Evolutionary conservation across 1,140 invertebrate species (phyloP), one percentile per base, ranked within the genome.

Genomic region (Hylyphantes graminicola): DNA sequence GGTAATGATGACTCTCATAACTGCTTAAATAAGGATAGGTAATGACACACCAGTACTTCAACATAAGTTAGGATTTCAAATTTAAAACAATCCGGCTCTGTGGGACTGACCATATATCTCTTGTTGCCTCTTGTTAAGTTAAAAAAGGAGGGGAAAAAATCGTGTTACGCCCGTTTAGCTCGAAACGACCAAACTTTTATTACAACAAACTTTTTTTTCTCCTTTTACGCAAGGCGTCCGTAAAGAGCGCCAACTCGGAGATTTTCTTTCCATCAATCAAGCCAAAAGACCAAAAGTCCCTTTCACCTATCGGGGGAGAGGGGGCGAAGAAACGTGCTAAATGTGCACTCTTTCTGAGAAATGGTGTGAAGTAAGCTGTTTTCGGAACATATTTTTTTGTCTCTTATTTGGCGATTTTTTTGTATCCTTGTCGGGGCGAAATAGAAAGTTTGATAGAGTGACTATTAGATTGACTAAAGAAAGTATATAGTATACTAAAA

Each of bases 291-390:
- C 68, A 70, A 51, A 70, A 70, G 54, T 70, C 68, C 50, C 19
- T 70, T 51, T 70, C 68, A 19, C 68, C 68, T 70, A 53, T 48
- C 17, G 50, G 54, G 21, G n/a, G 35, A 70, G 15, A 17, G 68
- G 68, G 51, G 50, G 54, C 35, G 65, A 13, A 15, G 21, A 50
- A 70, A 70, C 68, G 68, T 70, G 68, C 68, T 54, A 70, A 70
- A 48, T 70, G n/a, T 17, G 50, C 68, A 11, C 68, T 70, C 54
- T 70, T n/a, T 70, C 48, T 70, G 48, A 15, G 19, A 70, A 70
- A 54, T 70, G 68, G 51, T 70, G 68, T 70, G 68, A 54, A 48
- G 68, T 70, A 70, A 51, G 68, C 68, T 70, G 68, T 70, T 70
- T 70, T 70, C 61, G 17, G 61, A 10, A 64, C n/a, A 64, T 19